Evolutionary conservation across 53 echinoderm and acorn worm species (phyloP), one percentile per base, ranked within the genome.

Genomic region (Holothuria leucospilota): DNA sequence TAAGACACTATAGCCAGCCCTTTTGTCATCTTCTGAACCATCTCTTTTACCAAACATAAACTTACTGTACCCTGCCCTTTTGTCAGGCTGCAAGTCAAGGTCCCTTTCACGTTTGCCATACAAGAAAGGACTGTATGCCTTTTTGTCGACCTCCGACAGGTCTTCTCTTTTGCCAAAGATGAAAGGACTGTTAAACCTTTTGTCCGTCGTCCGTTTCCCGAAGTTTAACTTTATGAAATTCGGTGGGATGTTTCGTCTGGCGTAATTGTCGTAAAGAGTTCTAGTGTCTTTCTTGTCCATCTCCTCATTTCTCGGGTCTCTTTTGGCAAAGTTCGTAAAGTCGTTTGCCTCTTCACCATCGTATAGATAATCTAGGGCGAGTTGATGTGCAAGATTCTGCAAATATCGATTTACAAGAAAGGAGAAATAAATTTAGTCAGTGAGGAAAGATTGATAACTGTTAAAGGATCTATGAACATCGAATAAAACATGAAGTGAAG

Each of bases 31-130:
- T 0, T 27, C 67, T 23, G 20, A 21, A 6, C 13, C 80, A 12
- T 59, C 80, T 80, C 80, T 59, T 21, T 80, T 80, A 13, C 80
- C 80, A 34, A 62, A 80, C 30, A 80, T 80, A 13, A 80, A 80
- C 38, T 20, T 58, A 29, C 60, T 59, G 80, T 80, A 61, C 13
- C 80, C 38, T 8, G 28, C 14, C 12, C 80, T 27, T 59, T 80
- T 80, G 23, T 80, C 80, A 8, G 53, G 56, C 5, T 39, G 10
- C 25, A 59, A 58, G 13, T 51, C 29, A 5, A 20, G 21, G 24
- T 59, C 59, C 4, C 21, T 59, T 28, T 61, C 80, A 38, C 80
- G 52, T 80, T 80, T 80, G 56, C 80, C 80, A 60, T 28, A 80
- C 80, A 80, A 29, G 79, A 79, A 79, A 59, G 79, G 59, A 79